A percentile compares a stretch with the other conserved stretches of the same genome.
phyloP scores from a whole-genome alignment of 2,113 vertebrate species.

The Circaetus cinerascens region DNA sequence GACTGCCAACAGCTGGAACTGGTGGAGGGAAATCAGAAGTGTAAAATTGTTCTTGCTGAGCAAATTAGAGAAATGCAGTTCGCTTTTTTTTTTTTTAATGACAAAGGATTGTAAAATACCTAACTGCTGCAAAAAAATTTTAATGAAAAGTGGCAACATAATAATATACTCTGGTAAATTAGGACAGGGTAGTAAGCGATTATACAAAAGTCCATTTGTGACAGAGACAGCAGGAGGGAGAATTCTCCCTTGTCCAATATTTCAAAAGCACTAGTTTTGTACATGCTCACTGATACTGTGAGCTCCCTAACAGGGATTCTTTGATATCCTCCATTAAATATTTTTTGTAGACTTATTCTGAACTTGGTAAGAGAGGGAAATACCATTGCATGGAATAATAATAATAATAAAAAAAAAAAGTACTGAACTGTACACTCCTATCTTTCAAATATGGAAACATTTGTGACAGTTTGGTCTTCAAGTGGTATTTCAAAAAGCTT shows the following conservation, averaged over 20 bases:
- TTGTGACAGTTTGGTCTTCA: constrained; percentile 16
- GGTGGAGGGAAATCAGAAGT: neutral
- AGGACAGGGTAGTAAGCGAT: constrained; percentile 59
- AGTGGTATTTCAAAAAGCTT: constrained; percentile 29
- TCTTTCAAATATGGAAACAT: constrained; percentile 45
- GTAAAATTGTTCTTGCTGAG: constrained; percentile 24
- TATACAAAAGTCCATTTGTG: constrained; percentile 70
- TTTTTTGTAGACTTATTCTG: constrained; percentile 41
- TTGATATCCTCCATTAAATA: constrained; percentile 68
- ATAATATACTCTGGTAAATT: constrained; percentile 62
- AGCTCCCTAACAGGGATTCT: constrained; percentile 39
- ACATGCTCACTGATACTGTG: constrained; percentile 27
- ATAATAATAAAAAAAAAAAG: neutral
- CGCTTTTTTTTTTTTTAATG: neutral
- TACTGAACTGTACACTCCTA: neutral
- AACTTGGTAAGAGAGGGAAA: constrained; percentile 38
- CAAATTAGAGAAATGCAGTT: constrained; percentile 28
- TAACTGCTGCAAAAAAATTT: neutral
- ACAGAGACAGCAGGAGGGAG: constrained; percentile 55
- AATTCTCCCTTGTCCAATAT: constrained; percentile 56
- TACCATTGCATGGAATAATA: constrained; percentile 20
- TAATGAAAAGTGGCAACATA: constrained; percentile 62
- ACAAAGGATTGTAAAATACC: constrained; percentile 26
- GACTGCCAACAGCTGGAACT: neutral
- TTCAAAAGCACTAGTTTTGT: constrained; percentile 61